These are phyloP conservation scores for Philaethria dido DNA, from an alignment of 2,888 invertebrate genomes.

Conservation along the genomic window DNA sequence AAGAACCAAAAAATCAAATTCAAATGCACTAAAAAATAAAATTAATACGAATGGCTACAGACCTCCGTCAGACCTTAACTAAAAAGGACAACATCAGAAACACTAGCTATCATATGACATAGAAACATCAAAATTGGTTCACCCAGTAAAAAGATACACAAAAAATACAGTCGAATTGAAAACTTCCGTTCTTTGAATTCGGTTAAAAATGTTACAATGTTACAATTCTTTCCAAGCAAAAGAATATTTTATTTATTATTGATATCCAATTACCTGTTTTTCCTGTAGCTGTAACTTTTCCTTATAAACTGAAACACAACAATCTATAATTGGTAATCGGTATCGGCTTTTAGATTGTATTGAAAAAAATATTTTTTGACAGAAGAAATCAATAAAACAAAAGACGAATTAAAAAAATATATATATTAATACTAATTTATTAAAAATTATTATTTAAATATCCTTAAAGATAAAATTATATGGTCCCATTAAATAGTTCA, in stretches of 20 bases:
- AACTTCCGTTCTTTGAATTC: no score
- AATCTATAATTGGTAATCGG: background rate
- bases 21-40: no score
- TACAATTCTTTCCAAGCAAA: no score
- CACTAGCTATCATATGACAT: no score
- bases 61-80: no score
- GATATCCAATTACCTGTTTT: background rate
- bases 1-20: no score
- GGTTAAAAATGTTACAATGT: no score
- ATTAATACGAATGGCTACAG: no score
- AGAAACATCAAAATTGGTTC: no score
- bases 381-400: background rate
- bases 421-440: background rate
- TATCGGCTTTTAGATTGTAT: background rate
- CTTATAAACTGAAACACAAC: background rate
- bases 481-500: conserved; percentile 62
- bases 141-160: no score
- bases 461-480: conserved; percentile 66
- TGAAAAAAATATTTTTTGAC: background rate
- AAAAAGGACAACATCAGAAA: no score
- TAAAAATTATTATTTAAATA: conserved; percentile 42
- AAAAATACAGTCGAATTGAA: no score
- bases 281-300: background rate
- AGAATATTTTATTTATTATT: background rate
- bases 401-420: background rate